A percentile compares a stretch with the other conserved stretches of the same genome.
Evolutionary conservation across 2,113 vertebrate species (phyloP).

Genomic region (Myotis lucifugus): DNA sequence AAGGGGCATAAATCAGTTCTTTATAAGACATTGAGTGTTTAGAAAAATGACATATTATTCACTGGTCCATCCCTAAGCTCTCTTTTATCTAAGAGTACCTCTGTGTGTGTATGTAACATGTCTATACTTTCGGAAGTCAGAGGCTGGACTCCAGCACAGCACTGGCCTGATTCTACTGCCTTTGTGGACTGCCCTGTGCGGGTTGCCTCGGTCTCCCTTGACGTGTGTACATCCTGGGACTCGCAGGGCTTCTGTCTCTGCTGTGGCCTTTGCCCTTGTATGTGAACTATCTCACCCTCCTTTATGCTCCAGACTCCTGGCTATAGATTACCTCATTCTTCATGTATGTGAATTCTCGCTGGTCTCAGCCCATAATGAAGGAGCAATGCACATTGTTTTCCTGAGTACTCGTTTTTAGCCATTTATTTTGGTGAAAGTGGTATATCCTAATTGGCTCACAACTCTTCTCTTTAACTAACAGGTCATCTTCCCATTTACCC

Average conservation of each 20-base stretch:
- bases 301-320: not conserved
- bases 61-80: not conserved
- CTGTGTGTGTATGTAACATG: not conserved
- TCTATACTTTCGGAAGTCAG: not conserved
- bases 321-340: not conserved
- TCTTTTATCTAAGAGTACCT: not conserved
- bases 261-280: not conserved
- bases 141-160: not conserved
- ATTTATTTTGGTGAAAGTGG: slow-evolving; percentile 6
- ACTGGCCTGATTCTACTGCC: not conserved
- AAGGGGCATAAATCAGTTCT: not conserved
- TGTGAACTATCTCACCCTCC: not conserved
- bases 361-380: not conserved
- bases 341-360: not conserved
- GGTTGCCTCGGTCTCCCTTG: rapidly evolving
- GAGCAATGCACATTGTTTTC: not conserved
- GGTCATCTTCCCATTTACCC: slow-evolving; percentile 95
- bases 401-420: not conserved
- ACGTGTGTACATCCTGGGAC: not conserved
- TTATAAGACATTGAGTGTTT: not conserved
- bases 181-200: not conserved
- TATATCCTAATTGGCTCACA: slow-evolving; percentile 15
- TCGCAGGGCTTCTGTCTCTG: not conserved
- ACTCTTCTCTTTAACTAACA: slow-evolving; percentile 75
- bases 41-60: not conserved